Evolutionary conservation across 1,140 invertebrate genomes (phyloP).

Genomic region (Drosophila willistoni): DNA sequence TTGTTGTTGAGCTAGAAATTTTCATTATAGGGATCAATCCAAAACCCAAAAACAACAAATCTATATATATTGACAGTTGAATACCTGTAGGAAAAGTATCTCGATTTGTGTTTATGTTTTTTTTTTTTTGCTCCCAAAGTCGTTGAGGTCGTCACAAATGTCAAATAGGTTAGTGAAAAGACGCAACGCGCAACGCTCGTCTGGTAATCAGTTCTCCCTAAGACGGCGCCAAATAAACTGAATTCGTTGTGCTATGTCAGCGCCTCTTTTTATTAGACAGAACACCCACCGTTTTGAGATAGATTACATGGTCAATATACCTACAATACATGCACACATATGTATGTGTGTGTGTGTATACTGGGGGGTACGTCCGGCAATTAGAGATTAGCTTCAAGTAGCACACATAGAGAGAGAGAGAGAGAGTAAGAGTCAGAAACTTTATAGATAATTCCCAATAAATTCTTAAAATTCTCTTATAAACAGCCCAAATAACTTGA

Average conservation of each 20-base stretch:
- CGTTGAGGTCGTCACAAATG: constrained; percentile 64
- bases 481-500: too few species aligned
- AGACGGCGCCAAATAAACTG: constrained; percentile 5
- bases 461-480: too few species aligned
- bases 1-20: constrained; percentile 22
- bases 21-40: constrained; percentile 29
- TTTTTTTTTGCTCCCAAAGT: constrained; percentile 38
- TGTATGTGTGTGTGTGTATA: too few species aligned
- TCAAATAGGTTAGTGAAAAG: constrained; percentile 55
- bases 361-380: neutral
- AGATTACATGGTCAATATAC: constrained; percentile 8
- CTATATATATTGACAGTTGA: constrained; percentile 42
- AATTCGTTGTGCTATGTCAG: neutral
- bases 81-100: constrained; percentile 28
- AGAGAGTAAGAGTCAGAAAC: neutral
- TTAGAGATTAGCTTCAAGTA: neutral
- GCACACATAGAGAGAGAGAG: too few species aligned
- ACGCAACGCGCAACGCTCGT: neutral
- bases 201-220: neutral
- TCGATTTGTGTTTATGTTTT: constrained; percentile 20
- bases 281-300: neutral
- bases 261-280: constrained; percentile 1
- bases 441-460: neutral
- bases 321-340: neutral
- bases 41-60: neutral